A percentile compares a stretch with the other conserved stretches of the same genome.
These are phyloP conservation scores for Drosophila elegans DNA, from an alignment of 1,140 invertebrate species.

Conservation along the genomic window DNA sequence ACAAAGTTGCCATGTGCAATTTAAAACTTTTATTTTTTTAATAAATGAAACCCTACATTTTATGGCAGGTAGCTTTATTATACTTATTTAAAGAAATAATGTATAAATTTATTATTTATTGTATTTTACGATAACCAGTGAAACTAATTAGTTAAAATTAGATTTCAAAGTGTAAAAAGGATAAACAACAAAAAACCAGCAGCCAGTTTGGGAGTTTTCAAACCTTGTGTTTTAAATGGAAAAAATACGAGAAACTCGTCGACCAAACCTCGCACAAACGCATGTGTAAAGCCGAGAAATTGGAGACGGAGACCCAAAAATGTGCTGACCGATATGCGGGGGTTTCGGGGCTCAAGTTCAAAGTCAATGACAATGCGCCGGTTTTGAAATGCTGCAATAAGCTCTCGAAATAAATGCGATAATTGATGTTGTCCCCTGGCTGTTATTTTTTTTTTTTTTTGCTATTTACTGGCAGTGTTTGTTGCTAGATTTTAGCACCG, in stretches of 20 bases:
- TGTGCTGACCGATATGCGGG: constrained; percentile 35
- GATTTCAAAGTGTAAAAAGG: no score
- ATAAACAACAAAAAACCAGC: neutral
- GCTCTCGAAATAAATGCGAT: constrained; percentile 33
- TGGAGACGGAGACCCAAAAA: constrained; percentile 28
- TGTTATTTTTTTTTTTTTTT: constrained; percentile 8
- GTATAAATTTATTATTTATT: no score
- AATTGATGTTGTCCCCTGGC: constrained; percentile 23
- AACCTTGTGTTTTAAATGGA: neutral
- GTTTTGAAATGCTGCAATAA: constrained; percentile 38
- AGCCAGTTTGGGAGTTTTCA: neutral
- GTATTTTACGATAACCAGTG: no score
- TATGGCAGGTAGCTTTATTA: no score
- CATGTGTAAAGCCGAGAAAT: constrained; percentile 10
- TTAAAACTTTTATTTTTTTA: no score
- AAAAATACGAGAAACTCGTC: constrained; percentile 18
- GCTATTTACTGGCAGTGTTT: constrained; percentile 19
- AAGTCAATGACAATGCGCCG: constrained; percentile 39
- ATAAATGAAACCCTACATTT: no score
- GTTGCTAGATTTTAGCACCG: constrained; percentile 52
- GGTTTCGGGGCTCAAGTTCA: constrained; percentile 37
- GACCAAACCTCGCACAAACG: constrained; percentile 1
- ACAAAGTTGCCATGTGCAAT: no score
- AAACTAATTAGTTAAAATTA: no score
- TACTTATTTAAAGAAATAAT: no score